These are phyloP conservation scores for Anguilla pacifica DNA, from an alignment of 2,797 vertebrate genomes.

Conservation along the genomic window DNA sequence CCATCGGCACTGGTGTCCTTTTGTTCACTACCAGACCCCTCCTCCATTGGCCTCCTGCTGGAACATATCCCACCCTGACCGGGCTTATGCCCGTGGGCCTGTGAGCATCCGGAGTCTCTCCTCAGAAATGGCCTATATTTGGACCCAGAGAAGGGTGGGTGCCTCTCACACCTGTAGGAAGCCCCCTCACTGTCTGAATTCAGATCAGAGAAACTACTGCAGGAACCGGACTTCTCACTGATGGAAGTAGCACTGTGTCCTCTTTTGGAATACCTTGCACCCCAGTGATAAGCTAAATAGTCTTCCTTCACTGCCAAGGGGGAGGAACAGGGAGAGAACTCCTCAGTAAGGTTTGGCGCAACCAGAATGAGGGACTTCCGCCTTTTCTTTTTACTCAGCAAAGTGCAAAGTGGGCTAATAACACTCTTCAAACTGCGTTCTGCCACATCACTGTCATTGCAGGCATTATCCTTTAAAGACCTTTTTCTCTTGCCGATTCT, in stretches of 20 bases:
- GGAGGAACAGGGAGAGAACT: neutral
- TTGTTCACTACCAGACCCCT: conserved; percentile 69
- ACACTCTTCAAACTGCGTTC: conserved; percentile 71
- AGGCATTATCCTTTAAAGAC: conserved; percentile 59
- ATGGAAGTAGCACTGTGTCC: conserved; percentile 51
- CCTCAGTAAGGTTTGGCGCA: conserved; percentile 31
- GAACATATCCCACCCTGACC: conserved; percentile 45
- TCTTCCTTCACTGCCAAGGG: conserved; percentile 45
- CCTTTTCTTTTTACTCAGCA: conserved; percentile 65
- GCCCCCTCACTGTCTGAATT: conserved; percentile 57
- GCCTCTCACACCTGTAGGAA: conserved; percentile 47
- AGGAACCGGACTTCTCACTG: conserved; percentile 54
- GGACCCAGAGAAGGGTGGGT: conserved; percentile 53
- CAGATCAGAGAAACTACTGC: conserved; percentile 61
- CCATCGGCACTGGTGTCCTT: conserved; percentile 69
- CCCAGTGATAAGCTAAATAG: conserved; percentile 45
- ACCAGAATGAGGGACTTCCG: conserved; percentile 35
- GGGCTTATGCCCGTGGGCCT: conserved; percentile 46
- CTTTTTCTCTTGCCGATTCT: conserved; percentile 60
- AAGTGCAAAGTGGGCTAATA: conserved; percentile 68
- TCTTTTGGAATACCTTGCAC: conserved; percentile 53
- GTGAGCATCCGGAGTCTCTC: conserved; percentile 54
- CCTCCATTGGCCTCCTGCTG: conserved; percentile 43
- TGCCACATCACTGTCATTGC: conserved; percentile 59
- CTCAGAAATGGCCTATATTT: conserved; percentile 48